Base-by-base conservation (phyloP, 2,113 vertebrate species). In the Istiophorus platypterus region DNA sequence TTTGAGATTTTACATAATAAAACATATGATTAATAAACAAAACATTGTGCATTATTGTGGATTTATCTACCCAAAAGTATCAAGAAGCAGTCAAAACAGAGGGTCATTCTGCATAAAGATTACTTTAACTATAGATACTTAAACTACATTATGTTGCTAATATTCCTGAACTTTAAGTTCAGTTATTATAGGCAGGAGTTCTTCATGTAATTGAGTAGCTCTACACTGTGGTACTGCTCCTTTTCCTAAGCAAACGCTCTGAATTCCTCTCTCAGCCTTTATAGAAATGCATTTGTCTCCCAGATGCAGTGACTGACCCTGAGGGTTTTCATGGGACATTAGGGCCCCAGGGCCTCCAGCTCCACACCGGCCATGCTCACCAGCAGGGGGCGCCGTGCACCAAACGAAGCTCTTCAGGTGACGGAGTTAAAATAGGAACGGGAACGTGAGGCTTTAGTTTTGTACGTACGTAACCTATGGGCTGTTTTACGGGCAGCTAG, bases 351-450 rank as follows among this genome's bases (percentile, higher is more conserved):
- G 88, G 82, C 70, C 77, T 88, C 76, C 70, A 67, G 69, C 41
- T 76, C 82, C 73, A 85, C 70, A 34, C 7, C 0, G 6, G 31
- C 20, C 6, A 10, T 11, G 2, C 2, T 20, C 11, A 78, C 86
- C 92, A 91, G 89, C 86, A 89, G 91, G 87, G 87, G 90, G 82
- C 78, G 85, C 87, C 83, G 57, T 73, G 42, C 75, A 89, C 82
- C 73, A 91, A 83, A 80, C 52, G 17, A 89, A 79, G 74, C 29
- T 17, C 26, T 7, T 5, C 27, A 47, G 20, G 49, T 73, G 63
- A 73, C 56, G 39, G 17, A 31, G 54, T 80, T 57, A 8, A 41
- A 67, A 59, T 17, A 9, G 49, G 1, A 77, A 72, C 59, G 13
- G 12, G 37, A 13, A 37, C 12, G 2, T 3, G 29, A 13, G 2